Base-by-base conservation (phyloP, 2,797 vertebrate species). In the Morus bassanus region DNA sequence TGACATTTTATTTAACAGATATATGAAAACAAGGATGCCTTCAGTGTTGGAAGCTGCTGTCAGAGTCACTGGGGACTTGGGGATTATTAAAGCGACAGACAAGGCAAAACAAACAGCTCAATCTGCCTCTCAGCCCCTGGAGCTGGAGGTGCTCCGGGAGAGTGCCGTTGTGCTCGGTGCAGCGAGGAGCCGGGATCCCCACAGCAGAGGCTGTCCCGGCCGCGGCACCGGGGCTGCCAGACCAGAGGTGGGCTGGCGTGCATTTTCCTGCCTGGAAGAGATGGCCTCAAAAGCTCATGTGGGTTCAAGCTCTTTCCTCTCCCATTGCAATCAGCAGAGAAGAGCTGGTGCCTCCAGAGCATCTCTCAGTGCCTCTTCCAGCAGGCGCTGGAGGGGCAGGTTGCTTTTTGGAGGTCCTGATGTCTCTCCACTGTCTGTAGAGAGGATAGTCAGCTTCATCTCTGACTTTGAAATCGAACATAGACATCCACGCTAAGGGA, bases 81-180 rank as follows among this genome's bases (percentile, higher is more conserved):
- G 93, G 93, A 93, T 93, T 91, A 82, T 93, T 92, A 95, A 96
- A 96, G 92, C 95, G 95, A 94, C 93, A 97, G 93, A 96, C 92
- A 89, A 97, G 92, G 87, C 89, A 96, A 95, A 97, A 85, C 95
- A 96, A 96, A 96, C 92, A 96, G 92, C 96, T 97, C 93, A 96
- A 94, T 94, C 95, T 96, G 83, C 92, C 87, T 94, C 8, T 0
- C n/a, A 89, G 77, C 89, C 89, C 63, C 13, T 5, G 63, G 76
- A 80, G 89, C 89, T 11, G 1, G 31, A 1, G 0, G 15, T 39
- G 69, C 91, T 85, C 54, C 0, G 1, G 75, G 51, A 93, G 31
- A 59, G 41, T 10, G 48, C 11, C 0, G 3, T 1, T 13, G 51
- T 18, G 65, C 45, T 60, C 0, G 0, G 33, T 21, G 51, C 50